These are phyloP conservation scores for Arctopsyche grandis DNA, from an alignment of 1,140 invertebrate species.

Conservation along the genomic window DNA sequence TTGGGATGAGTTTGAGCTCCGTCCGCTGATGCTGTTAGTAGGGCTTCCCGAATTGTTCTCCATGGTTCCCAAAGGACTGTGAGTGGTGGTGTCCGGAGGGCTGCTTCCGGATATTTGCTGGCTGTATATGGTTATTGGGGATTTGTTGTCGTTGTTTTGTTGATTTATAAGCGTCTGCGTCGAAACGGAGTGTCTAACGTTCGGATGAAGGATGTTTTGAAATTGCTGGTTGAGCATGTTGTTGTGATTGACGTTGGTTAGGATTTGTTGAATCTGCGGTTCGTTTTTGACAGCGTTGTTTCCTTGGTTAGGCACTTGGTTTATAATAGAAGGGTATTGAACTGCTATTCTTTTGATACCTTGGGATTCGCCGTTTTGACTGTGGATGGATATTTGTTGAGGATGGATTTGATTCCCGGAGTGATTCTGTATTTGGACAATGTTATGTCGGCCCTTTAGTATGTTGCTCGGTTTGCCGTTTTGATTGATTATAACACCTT, in stretches of 20 bases:
- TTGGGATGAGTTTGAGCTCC: constrained; percentile 66
- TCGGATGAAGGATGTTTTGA: constrained; percentile 55
- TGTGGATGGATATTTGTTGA: constrained; percentile 51
- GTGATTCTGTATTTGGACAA: constrained; percentile 51
- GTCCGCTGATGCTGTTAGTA: constrained; percentile 66
- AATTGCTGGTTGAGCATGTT: constrained; percentile 57
- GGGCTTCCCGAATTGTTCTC: constrained; percentile 63
- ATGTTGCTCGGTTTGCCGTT: constrained; percentile 55
- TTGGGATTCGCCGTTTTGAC: constrained; percentile 41
- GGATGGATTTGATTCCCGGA: constrained; percentile 50
- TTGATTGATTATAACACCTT: constrained; percentile 57
- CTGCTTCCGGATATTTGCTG: constrained; percentile 63
- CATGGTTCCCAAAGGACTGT: constrained; percentile 71
- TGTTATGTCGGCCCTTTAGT: constrained; percentile 46
- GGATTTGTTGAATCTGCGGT: constrained; percentile 44
- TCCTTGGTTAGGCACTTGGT: constrained; percentile 47
- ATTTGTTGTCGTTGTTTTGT: constrained; percentile 67
- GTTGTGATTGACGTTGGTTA: constrained; percentile 59
- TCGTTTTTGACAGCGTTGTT: constrained; percentile 50
- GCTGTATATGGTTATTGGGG: constrained; percentile 65
- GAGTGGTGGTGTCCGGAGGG: constrained; percentile 84
- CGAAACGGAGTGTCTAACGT: constrained; percentile 74
- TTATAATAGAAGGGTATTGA: constrained; percentile 50
- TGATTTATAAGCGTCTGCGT: constrained; percentile 77
- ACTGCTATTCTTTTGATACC: constrained; percentile 48